These are phyloP conservation scores for Aphyosemion australe DNA, from an alignment of 2,113 vertebrate species.

Conservation along the genomic window DNA sequence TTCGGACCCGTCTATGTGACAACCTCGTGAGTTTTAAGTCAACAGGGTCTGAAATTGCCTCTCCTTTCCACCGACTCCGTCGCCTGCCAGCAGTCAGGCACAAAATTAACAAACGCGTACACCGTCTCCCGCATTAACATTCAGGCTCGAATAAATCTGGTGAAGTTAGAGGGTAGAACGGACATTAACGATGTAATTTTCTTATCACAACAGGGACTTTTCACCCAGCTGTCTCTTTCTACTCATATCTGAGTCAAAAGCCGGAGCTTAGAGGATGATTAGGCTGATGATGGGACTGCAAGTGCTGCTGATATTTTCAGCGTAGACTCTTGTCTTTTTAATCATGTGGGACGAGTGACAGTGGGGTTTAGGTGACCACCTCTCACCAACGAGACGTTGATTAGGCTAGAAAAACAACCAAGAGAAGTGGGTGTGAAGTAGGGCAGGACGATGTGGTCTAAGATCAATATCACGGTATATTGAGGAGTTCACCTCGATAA, in stretches of 20 bases:
- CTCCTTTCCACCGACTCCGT: constrained; percentile 24
- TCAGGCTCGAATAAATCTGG: constrained; percentile 27
- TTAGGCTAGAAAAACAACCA: neutral
- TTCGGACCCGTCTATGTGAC: constrained; percentile 4
- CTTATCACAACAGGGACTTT: constrained; percentile 30
- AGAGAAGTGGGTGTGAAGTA: too few species aligned
- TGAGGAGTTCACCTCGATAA: too few species aligned
- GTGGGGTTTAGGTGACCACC: constrained; percentile 5
- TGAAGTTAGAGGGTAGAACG: constrained; percentile 1
- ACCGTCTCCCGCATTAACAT: constrained; percentile 6
- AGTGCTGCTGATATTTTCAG: constrained; percentile 25
- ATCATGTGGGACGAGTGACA: constrained; percentile 33
- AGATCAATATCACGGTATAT: too few species aligned
- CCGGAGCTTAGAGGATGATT: constrained; percentile 37
- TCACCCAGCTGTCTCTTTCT: constrained; percentile 2
- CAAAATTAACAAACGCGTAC: constrained; percentile 46
- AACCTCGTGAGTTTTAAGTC: constrained; percentile 18
- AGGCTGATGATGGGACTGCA: constrained; percentile 42
- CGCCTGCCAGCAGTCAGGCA: constrained; percentile 36
- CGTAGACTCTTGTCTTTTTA: constrained; percentile 17
- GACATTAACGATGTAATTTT: constrained; percentile 28
- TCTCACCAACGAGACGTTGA: constrained; percentile 17
- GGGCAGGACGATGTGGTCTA: too few species aligned
- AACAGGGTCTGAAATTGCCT: constrained; percentile 47
- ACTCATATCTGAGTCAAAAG: neutral